Base-by-base conservation (phyloP, 1,140 invertebrate species). In the Temnothorax curvispinosus region DNA sequence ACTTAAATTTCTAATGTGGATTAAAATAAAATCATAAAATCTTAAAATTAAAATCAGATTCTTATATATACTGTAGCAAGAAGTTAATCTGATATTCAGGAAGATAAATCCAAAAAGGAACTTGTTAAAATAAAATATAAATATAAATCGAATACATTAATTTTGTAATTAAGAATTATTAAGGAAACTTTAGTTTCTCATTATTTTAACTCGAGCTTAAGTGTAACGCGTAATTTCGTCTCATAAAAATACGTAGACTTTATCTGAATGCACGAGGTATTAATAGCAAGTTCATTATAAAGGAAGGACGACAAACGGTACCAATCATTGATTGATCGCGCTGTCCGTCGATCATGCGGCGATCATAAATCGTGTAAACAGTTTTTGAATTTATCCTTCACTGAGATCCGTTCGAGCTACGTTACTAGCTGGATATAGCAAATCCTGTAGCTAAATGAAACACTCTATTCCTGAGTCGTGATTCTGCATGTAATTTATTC, bases 231-330 rank as follows among this genome's bases (percentile, higher is more conserved):
- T 80, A 54, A 67, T 80, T 80, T 80, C 2, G n/a, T 13, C 60
- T 80, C n/a, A 11, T 65, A 44, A 52, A 80, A 67, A 50, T 52
- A n/a, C 35, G 13, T 21, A 41, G 18, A 41, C 11, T 38, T 47
- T 76, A 76, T 62, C 44, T 65, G 32, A 3, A 41, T 0, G 13
- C n/a, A 7, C 35, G n/a, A 50, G 35, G 2, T 27, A 69, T 69
- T 69, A 80, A 80, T 80, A 41, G n/a, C 47, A 54, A 52, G 62
- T 52, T 8, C 47, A 15, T 80, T 80, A 56, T 80, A 69, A 69
- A 80, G 62, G 5, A 80, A 80, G 77, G 47, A 67, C 35, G 44
- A 52, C 76, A 32, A 80, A 80, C 62, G n/a, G 47, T 80, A 80
- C 35, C 13, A 56, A 64, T 80, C 47, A 54, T 69, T 80, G 77